phyloP scores from a whole-genome alignment of 2,797 vertebrate species.

The Micromesistius poutassou region DNA sequence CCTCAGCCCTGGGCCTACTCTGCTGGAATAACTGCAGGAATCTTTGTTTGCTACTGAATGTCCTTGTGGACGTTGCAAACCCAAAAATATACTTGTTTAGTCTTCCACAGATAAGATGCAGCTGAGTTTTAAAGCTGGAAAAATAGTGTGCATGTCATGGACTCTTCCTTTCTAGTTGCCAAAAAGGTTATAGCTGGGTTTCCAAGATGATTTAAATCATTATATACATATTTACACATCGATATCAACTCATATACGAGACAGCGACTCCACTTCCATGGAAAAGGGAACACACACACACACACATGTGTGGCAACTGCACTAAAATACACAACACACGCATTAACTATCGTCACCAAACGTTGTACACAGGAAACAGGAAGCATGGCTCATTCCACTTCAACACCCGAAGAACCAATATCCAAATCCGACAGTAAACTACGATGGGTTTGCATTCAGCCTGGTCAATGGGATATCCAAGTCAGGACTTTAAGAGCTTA shows the following conservation, averaged over 20 bases:
- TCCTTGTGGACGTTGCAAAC: constrained; percentile 1
- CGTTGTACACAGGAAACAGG: constrained; percentile 52
- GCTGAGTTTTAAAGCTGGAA: background rate
- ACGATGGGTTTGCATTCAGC: background rate
- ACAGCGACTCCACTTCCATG: background rate
- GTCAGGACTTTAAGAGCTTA: constrained; percentile 8
- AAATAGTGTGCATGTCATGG: background rate
- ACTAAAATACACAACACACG: constrained; percentile 32
- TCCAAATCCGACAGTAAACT: background rate
- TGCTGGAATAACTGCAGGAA: background rate
- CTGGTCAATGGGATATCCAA: constrained; percentile 1
- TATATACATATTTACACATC: background rate
- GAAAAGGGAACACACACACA: background rate
- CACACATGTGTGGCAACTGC: background rate
- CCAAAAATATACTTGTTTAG: background rate
- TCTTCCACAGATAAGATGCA: background rate
- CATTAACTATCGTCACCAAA: constrained; percentile 26
- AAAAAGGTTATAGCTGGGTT: background rate
- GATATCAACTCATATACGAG: background rate
- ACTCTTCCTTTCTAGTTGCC: background rate
- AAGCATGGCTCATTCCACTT: constrained; percentile 55
- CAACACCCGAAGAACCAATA: constrained; percentile 42
- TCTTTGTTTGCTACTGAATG: background rate
- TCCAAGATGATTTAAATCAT: background rate
- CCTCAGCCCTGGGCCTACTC: background rate